phyloP scores from a whole-genome alignment of 2,797 vertebrate genomes.

The Acanthiza pusilla region DNA sequence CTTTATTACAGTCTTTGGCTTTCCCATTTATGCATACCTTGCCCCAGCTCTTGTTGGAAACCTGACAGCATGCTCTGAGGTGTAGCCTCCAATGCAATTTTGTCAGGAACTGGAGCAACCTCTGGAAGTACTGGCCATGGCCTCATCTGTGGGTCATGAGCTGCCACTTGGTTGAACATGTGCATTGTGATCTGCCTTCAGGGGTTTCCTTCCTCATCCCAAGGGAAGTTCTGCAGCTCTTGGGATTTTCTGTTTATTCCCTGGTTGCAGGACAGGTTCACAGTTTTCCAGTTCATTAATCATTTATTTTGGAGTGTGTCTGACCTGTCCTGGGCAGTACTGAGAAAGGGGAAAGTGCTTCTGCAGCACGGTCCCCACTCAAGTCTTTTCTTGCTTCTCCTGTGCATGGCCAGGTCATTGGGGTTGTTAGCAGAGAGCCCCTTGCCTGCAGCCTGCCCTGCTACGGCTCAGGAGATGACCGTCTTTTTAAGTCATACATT shows the following conservation, averaged over 20 bases:
- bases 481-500: background rate
- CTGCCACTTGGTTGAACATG: accelerated
- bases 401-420: background rate
- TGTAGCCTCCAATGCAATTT: background rate
- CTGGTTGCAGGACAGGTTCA: background rate
- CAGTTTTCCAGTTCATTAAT: background rate
- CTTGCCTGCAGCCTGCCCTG: background rate
- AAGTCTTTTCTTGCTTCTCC: background rate
- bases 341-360: background rate
- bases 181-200: background rate
- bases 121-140: background rate
- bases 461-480: background rate
- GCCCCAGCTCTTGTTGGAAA: background rate
- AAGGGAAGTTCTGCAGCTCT: background rate
- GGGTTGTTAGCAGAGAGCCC: background rate
- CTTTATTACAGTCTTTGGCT: background rate
- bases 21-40: background rate
- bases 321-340: background rate
- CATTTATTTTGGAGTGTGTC: background rate
- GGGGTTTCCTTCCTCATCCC: background rate
- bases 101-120: background rate
- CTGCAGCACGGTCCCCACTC: background rate
- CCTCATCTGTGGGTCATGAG: background rate
- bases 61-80: background rate
- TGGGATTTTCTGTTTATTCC: background rate